Percentiles rank a stretch among this genome's conserved stretches.
Conservation (phyloP, 2,888 invertebrate species). For the Stenurella melanura region DNA sequence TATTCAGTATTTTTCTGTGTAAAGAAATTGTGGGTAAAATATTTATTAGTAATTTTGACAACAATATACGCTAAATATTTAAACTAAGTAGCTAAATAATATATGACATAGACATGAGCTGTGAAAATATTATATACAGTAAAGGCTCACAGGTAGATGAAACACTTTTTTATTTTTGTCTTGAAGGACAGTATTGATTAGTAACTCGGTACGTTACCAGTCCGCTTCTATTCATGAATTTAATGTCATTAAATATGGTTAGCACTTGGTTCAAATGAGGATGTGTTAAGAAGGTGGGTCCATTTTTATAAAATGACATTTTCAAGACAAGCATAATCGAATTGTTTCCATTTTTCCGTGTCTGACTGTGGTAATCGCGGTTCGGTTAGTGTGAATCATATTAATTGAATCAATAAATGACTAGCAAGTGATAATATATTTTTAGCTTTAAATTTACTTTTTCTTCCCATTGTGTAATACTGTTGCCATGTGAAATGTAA, state of each 20-base stretch:
- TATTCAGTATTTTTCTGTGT: not conserved
- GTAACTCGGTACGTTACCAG: not conserved
- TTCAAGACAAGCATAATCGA: not conserved
- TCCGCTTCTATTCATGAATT: not conserved
- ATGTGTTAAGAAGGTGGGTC: not conserved
- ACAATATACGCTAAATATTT: no score
- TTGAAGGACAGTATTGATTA: not conserved
- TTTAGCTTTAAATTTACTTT: no score
- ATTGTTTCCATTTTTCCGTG: not conserved
- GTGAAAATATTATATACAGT: not conserved
- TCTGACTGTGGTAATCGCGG: not conserved
- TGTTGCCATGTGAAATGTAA: no score
- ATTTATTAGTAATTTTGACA: no score
- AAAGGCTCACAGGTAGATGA: not conserved
- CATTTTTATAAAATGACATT: not conserved
- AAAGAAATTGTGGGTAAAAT: no score
- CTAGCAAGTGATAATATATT: no score
- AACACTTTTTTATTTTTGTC: not conserved
- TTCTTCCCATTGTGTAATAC: no score
- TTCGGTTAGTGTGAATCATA: not conserved
- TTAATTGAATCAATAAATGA: not conserved
- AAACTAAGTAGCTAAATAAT: no score
- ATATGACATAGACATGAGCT: no score
- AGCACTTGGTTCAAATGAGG: not conserved
- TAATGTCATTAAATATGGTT: not conserved